Conservation (phyloP, 2,113 vertebrate species). For the Ochotona princeps region DNA sequence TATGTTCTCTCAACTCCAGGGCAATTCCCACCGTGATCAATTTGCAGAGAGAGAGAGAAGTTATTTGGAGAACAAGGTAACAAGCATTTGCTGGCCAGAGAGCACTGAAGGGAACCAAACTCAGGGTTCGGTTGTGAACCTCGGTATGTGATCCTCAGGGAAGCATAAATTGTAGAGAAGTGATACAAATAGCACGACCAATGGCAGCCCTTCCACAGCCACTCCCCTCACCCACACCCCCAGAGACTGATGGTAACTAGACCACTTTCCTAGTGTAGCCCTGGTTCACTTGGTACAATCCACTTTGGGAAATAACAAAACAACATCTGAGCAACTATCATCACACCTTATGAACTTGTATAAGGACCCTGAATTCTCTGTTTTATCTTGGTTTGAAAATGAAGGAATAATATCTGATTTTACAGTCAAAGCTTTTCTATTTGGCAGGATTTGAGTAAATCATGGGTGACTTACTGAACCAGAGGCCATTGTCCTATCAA, state of each 20-base stretch:
- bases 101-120: not conserved
- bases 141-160: not conserved
- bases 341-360: not conserved
- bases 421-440: conserved; percentile 8
- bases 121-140: too few relatives aligned
- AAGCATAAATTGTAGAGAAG: not conserved
- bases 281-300: not conserved
- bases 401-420: not conserved
- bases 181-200: not conserved
- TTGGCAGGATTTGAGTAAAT: not conserved
- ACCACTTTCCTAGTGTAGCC: not conserved
- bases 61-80: not conserved
- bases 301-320: conserved; percentile 14
- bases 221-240: not conserved
- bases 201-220: not conserved
- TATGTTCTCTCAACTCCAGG: conserved; percentile 16
- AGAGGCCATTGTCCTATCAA: not conserved
- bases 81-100: not conserved
- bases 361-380: not conserved
- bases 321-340: not conserved
- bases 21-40: conserved; percentile 26
- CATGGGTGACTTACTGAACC: conserved; percentile 3
- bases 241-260: not conserved
- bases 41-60: conserved; percentile 16
- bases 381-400: conserved; percentile 1